A percentile compares a stretch with the other conserved stretches of the same genome.
Conservation (phyloP, 2,888 invertebrate species). For the Ormyrus pomaceus region DNA sequence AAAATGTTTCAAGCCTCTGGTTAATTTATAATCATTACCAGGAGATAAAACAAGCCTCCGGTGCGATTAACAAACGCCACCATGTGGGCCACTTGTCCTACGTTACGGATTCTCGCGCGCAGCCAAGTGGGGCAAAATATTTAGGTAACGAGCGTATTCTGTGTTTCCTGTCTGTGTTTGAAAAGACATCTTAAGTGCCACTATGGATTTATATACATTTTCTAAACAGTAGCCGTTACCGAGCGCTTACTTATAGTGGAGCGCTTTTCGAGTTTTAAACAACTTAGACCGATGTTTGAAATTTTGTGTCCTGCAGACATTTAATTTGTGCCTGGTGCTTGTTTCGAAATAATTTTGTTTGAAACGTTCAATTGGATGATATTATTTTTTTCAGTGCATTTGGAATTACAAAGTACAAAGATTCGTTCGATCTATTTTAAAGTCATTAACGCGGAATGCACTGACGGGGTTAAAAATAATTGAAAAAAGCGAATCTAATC, state of each 20-base stretch:
- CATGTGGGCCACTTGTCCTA: constrained; percentile 65
- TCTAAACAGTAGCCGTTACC: constrained; percentile 66
- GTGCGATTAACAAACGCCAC: constrained; percentile 68
- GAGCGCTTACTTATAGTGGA: background rate
- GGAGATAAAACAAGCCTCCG: constrained; percentile 43
- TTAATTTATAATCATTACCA: constrained; percentile 13
- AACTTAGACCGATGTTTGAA: constrained; percentile 19
- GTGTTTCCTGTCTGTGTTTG: constrained; percentile 74
- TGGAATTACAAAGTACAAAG: too few species aligned
- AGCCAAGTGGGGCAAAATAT: constrained; percentile 72
- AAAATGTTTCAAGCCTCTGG: too few species aligned
- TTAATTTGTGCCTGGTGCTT: too few species aligned
- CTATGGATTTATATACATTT: constrained; percentile 67
- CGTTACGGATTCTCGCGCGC: constrained; percentile 61
- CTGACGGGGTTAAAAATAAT: too few species aligned
- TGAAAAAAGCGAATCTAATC: too few species aligned
- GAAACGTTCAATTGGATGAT: too few species aligned
- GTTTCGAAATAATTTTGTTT: too few species aligned
- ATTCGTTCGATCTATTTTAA: too few species aligned
- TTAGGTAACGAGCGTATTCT: constrained; percentile 72
- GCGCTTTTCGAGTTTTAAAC: background rate
- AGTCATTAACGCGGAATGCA: too few species aligned
- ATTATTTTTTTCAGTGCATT: too few species aligned
- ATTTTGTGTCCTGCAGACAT: constrained; percentile 5
- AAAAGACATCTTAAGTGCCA: constrained; percentile 74